A percentile compares a stretch with the other conserved stretches of the same genome.
These are phyloP conservation scores for Trilocha varians DNA, from an alignment of 2,888 invertebrate species.

Conservation along the genomic window DNA sequence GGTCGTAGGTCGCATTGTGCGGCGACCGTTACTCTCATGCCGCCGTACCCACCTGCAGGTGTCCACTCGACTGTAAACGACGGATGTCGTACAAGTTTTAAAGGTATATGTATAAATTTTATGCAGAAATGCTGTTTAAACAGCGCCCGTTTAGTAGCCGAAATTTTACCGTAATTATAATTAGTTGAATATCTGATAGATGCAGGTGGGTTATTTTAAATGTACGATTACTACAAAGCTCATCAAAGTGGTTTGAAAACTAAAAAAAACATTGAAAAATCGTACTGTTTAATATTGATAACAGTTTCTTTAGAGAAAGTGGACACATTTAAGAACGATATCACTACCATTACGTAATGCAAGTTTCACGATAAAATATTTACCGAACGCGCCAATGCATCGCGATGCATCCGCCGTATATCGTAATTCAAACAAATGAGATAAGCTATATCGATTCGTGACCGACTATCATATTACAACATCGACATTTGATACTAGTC, in stretches of 20 bases:
- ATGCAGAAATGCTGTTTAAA: too few relatives aligned
- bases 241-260: too few relatives aligned
- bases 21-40: slow-evolving; percentile 56
- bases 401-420: slow-evolving; percentile 44
- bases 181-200: too few relatives aligned
- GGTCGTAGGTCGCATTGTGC: slow-evolving; percentile 30
- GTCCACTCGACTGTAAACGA: slow-evolving; percentile 65
- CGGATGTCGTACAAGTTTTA: slow-evolving; percentile 38
- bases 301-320: not conserved
- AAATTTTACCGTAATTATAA: too few relatives aligned
- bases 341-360: not conserved
- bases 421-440: slow-evolving; percentile 51
- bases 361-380: slow-evolving; percentile 24
- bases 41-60: slow-evolving; percentile 66
- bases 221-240: too few relatives aligned
- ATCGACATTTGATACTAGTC: slow-evolving; percentile 45
- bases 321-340: not conserved
- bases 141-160: too few relatives aligned
- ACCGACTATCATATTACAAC: slow-evolving; percentile 54
- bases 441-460: slow-evolving; percentile 60
- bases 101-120: not conserved
- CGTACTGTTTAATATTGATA: too few relatives aligned
- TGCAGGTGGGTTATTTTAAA: too few relatives aligned
- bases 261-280: too few relatives aligned
- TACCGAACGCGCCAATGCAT: slow-evolving; percentile 51